Base-by-base conservation (phyloP, 2,888 invertebrate genomes). In the Trachelus troglodyta region DNA sequence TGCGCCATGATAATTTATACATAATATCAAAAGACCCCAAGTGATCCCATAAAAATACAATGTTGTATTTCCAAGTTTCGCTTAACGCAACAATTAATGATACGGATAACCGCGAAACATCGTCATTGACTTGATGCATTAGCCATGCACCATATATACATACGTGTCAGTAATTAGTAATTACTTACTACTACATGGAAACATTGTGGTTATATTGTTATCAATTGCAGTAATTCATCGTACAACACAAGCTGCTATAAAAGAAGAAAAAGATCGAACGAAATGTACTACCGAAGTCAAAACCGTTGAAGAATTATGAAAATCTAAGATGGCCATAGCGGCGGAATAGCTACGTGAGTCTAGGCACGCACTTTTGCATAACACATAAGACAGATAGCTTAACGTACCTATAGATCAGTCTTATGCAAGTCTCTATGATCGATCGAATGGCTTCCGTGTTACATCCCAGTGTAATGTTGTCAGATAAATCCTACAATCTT, bases 31-130 rank as follows among this genome's bases (percentile, higher is more conserved):
- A 6, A 56, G 23, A 56, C 15, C 40, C 40, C 75, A 83, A 83
- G 79, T 79, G 77, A 79, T 75, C 81, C 85, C 83, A 86, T 85
- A 85, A 87, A 86, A 87, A 87, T 85, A 84, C 80, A 75, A 78
- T 80, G 81, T 83, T 86, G 84, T 84, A 85, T 87, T 87, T 87
- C 84, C 84, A 85, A 84, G 80, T 81, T 81, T 80, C 40, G 1
- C 83, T 86, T 87, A 86, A 83, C 85, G 85, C 87, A 87, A 87
- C 82, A 77, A 77, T 79, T 80, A 79, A 77, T 82, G 85, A 85
- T 87, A 87, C 85, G 81, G 87, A 86, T 87, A 87, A 85, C 82
- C 82, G 81, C 40, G 40, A 9, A 56, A 23, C 40, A 23, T 56
- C 23, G 40, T 56, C 15, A 56, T 2, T 56, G 9, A 56, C 40